A percentile compares a stretch with the other conserved stretches of the same genome.
Conservation (phyloP, 2,888 invertebrate genomes). For the Rhingia rostrata region DNA sequence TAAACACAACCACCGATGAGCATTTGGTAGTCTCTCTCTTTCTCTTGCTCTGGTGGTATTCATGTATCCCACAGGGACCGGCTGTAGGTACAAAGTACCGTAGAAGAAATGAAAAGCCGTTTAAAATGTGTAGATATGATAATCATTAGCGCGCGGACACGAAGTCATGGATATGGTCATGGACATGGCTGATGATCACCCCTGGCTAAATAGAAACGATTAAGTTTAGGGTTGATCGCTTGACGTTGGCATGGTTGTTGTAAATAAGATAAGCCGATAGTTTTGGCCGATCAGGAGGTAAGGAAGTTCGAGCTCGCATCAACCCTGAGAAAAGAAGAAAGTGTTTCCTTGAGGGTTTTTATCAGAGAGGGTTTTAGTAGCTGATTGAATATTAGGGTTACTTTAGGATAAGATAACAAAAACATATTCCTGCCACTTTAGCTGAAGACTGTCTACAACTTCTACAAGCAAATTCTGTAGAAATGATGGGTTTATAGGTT, state of each 20-base stretch:
- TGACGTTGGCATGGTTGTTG: slow-evolving; percentile 1
- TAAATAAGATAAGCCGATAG: slow-evolving; percentile 25
- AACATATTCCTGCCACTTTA: no score
- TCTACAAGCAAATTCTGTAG: no score
- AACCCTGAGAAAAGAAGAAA: no score
- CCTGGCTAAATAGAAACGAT: slow-evolving; percentile 50
- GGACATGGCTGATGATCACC: slow-evolving; percentile 69
- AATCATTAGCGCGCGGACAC: slow-evolving; percentile 70
- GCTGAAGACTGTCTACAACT: no score
- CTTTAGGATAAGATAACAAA: no score
- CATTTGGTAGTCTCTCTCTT: background rate
- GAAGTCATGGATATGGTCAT: slow-evolving; percentile 63
- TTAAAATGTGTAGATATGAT: slow-evolving; percentile 52
- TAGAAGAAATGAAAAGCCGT: slow-evolving; percentile 64
- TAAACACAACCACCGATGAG: slow-evolving; percentile 65
- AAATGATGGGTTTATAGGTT: no score
- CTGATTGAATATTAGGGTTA: no score
- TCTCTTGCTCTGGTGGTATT: background rate
- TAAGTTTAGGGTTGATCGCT: slow-evolving; percentile 53
- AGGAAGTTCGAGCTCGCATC: no score
- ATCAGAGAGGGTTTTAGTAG: no score
- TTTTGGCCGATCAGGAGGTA: background rate
- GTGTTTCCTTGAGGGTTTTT: no score
- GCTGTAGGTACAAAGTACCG: slow-evolving; percentile 62
- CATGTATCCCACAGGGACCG: background rate